Evolutionary conservation across 1,140 invertebrate genomes (phyloP), one percentile per base, ranked within the genome.

Genomic region (Plodia interpunctella): DNA sequence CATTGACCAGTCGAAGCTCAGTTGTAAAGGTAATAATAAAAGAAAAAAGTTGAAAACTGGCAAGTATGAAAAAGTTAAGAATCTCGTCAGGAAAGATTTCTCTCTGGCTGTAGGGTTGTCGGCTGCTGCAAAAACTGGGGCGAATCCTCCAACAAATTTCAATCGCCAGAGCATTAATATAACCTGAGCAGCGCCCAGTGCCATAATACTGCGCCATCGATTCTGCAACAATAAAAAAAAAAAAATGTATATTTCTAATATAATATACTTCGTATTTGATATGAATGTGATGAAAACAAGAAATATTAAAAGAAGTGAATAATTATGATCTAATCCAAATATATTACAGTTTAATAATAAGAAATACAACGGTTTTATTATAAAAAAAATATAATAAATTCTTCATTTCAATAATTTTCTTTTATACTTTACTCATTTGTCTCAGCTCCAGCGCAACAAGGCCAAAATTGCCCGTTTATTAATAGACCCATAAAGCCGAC

Each of bases 1-100:
- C 97, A 98, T 98, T 3, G 96, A 97, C 97, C 97, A 98, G 80
- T 98, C 97, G 82, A 98, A 98, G 80, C 96, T 97, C 25, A 98
- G 88, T 51, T 93, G 93, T 65, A 92, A 92, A 8, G 97, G 97
- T 72, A 93, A 96, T 1, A 98, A 76, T 21, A 98, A 85, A 68
- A 98, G 92, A 74, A 93, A 92, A 62, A 96, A 93, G 84, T 98
- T 98, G 68, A 97, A 95, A 5, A 94, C 94, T 1, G 97, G 97
- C 52, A 98, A 92, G 79, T 97, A 98, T 60, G 94, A 89, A 84
- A 98, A 98, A 8, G 97, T 98, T 55, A 97, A 91, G 18, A 94
- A 89, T 50, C 96, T 91, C 15, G 94, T 94, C 55, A 95, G 83
- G 15, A 93, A 80, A 0, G 93, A 94, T 3, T 93, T 91, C 55